Evolutionary conservation across 2,888 invertebrate species (phyloP).

Genomic region (Sympetrum striolatum): DNA sequence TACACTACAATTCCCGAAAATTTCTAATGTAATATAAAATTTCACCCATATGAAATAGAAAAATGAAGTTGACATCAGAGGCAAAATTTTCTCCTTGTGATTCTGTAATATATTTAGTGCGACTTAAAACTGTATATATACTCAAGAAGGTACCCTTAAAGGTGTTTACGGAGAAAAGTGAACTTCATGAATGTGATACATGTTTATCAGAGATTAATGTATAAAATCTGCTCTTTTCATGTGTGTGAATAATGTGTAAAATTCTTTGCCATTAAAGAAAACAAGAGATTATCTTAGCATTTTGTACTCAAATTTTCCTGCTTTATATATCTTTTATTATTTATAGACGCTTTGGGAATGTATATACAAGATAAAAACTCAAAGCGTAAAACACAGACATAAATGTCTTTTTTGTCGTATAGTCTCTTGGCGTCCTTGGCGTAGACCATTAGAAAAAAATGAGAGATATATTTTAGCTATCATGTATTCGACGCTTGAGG

Average conservation of each 20-base stretch:
- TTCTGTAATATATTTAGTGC: not conserved
- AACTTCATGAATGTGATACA: not conserved
- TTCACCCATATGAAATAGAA: not conserved
- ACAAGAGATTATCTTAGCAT: not conserved
- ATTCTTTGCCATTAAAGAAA: not conserved
- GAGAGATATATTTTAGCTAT: too few relatives aligned
- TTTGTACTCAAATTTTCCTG: not conserved
- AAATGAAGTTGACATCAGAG: not conserved
- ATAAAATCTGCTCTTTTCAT: not conserved
- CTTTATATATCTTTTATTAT: too few relatives aligned
- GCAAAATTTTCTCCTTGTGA: not conserved
- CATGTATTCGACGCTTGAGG: too few relatives aligned
- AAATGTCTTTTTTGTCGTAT: too few relatives aligned
- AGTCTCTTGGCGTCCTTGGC: too few relatives aligned
- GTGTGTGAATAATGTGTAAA: not conserved
- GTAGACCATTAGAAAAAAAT: too few relatives aligned
- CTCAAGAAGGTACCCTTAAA: not conserved
- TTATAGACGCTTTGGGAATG: too few relatives aligned
- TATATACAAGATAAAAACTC: too few relatives aligned
- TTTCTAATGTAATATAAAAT: too few relatives aligned
- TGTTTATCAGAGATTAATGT: not conserved
- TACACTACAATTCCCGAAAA: not conserved
- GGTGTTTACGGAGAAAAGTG: not conserved
- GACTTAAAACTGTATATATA: not conserved
- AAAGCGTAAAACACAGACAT: too few relatives aligned